Percentiles rank a stretch among this genome's conserved stretches.
These are phyloP conservation scores for Stegana nigrithorax DNA, from an alignment of 2,888 invertebrate genomes.

Conservation along the genomic window DNA sequence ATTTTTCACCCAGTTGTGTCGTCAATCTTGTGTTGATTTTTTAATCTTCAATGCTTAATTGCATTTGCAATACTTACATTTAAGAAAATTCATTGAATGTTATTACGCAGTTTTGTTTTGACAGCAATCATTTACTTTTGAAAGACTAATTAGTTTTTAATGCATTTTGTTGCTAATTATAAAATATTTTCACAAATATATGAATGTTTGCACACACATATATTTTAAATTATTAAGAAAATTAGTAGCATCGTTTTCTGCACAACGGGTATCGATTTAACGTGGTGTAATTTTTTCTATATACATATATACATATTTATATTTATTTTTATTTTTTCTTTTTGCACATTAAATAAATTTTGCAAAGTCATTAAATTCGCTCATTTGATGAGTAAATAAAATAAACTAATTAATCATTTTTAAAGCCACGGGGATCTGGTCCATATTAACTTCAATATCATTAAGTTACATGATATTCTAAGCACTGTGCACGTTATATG, in stretches of 20 bases:
- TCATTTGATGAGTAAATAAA: neutral
- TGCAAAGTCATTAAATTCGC: conserved; percentile 5
- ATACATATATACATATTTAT: too few relatives aligned
- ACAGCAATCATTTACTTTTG: too few relatives aligned
- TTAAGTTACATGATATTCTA: too few relatives aligned
- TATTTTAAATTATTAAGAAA: neutral
- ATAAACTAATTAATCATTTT: neutral
- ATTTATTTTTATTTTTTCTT: neutral
- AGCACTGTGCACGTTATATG: too few relatives aligned
- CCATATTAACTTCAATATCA: too few relatives aligned
- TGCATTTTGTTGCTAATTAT: neutral
- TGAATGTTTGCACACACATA: neutral
- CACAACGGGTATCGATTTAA: too few relatives aligned
- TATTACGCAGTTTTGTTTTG: neutral
- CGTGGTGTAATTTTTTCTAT: too few relatives aligned
- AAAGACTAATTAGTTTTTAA: conserved; percentile 3
- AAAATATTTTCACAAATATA: neutral
- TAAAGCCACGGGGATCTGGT: too few relatives aligned
- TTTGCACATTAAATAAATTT: neutral
- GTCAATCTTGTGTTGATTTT: too few relatives aligned
- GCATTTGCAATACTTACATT: too few relatives aligned
- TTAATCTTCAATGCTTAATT: too few relatives aligned
- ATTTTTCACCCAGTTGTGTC: too few relatives aligned
- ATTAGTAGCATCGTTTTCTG: conserved; percentile 6
- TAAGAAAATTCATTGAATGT: neutral